Conservation (phyloP, 35 echinoderm and acorn worm genomes). For the Anneissia japonica region DNA sequence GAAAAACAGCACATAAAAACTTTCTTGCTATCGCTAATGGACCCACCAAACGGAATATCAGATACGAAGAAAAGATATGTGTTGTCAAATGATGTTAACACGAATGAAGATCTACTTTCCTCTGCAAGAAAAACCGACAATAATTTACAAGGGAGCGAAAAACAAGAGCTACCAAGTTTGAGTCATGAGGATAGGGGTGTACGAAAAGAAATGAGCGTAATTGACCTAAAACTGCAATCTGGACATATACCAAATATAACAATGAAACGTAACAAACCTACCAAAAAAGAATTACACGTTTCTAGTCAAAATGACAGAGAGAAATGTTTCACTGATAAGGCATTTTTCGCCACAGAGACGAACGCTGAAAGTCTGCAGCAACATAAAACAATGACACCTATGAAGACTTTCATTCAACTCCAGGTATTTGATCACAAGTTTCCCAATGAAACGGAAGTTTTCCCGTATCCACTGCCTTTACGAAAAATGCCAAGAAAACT, state of each 20-base stretch:
- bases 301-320: too few relatives aligned
- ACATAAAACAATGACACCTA: background rate
- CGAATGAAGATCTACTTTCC: background rate
- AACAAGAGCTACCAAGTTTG: background rate
- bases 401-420: background rate
- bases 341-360: background rate
- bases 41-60: background rate
- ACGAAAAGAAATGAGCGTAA: background rate
- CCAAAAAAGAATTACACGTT: too few relatives aligned
- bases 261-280: too few relatives aligned
- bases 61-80: background rate
- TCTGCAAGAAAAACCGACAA: background rate
- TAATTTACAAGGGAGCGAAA: background rate
- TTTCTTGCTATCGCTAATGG: background rate
- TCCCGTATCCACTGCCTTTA: background rate
- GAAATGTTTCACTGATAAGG: too few relatives aligned
- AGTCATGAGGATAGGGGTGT: background rate
- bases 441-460: background rate
- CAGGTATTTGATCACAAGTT: background rate
- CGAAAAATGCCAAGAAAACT: background rate
- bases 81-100: background rate
- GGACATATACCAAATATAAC: background rate
- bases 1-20: background rate
- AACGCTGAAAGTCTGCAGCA: background rate
- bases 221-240: background rate